phyloP scores from a whole-genome alignment of 1,140 invertebrate genomes.

The Drosophila seguyi region DNA sequence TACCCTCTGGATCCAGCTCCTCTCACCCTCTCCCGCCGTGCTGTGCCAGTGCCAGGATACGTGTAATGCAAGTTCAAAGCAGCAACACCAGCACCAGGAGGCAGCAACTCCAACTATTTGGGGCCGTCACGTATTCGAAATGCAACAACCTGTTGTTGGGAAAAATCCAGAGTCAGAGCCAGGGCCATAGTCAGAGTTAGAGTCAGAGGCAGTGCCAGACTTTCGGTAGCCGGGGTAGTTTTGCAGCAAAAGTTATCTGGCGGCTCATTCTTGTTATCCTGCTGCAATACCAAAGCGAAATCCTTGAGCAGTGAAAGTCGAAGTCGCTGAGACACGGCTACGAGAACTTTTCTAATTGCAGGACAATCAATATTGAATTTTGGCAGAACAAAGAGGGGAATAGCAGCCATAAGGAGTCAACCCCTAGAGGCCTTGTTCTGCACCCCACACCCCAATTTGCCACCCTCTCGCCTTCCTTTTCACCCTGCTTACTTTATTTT shows the following conservation, averaged over 20 bases:
- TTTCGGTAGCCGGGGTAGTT: slow-evolving; percentile 19
- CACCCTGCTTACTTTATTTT: slow-evolving; percentile 14
- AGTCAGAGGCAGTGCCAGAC: slow-evolving; percentile 21
- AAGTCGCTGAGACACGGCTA: slow-evolving; percentile 4
- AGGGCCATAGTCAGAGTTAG: slow-evolving; percentile 22
- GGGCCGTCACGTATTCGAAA: slow-evolving; percentile 73
- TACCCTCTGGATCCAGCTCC: slow-evolving; percentile 10
- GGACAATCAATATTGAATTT: slow-evolving; percentile 54
- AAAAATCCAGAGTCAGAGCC: slow-evolving; percentile 51
- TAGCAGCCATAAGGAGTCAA: slow-evolving; percentile 20
- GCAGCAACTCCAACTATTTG: slow-evolving; percentile 70
- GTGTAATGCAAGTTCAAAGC: slow-evolving; percentile 81
- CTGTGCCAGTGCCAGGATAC: slow-evolving; percentile 53
- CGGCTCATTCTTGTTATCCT: slow-evolving; percentile 28
- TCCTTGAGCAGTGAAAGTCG: slow-evolving; percentile 47
- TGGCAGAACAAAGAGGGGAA: slow-evolving; percentile 9
- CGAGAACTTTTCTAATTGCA: slow-evolving; percentile 59
- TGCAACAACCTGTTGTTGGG: slow-evolving; percentile 81
- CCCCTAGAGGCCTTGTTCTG: not conserved
- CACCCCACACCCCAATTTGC: not conserved
- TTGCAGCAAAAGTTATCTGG: slow-evolving; percentile 19
- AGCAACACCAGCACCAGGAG: slow-evolving; percentile 39
- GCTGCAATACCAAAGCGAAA: slow-evolving; percentile 30
- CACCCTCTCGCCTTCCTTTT: slow-evolving; percentile 17
- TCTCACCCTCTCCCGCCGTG: not conserved